Evolutionary conservation across 2,888 invertebrate genomes (phyloP).

Genomic region (Steromphala cineraria): DNA sequence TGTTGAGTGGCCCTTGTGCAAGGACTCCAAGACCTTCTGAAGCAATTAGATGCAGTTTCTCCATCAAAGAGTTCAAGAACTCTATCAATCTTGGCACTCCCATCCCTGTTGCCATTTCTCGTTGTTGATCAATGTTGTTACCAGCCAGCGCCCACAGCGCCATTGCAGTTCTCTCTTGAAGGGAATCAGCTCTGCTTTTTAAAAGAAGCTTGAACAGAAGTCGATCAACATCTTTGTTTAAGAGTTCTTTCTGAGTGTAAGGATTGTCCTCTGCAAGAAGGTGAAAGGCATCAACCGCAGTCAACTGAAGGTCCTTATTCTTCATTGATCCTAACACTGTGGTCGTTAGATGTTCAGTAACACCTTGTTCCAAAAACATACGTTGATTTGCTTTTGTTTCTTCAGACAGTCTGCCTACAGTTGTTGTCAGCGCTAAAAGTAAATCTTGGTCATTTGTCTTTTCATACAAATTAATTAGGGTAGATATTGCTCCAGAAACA

Average conservation of each 20-base stretch:
- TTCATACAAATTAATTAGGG: conserved; percentile 62
- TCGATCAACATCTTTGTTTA: conserved; percentile 62
- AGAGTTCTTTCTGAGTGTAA: conserved; percentile 63
- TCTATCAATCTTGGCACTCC: conserved; percentile 71
- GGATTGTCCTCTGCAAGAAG: conserved; percentile 67
- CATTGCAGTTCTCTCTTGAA: conserved; percentile 70
- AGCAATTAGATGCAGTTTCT: conserved; percentile 72
- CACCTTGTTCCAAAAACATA: conserved; percentile 64
- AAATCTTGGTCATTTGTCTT: conserved; percentile 53
- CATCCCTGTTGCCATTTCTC: conserved; percentile 70
- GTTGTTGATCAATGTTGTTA: conserved; percentile 62
- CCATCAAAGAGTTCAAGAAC: conserved; percentile 70
- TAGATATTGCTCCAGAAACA: conserved; percentile 73
- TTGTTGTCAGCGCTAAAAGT: conserved; percentile 62
- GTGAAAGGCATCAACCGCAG: conserved; percentile 71
- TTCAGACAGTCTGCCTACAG: conserved; percentile 59
- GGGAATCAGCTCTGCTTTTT: conserved; percentile 55
- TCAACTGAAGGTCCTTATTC: conserved; percentile 67
- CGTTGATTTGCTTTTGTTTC: conserved; percentile 64
- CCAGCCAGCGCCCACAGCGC: conserved; percentile 74
- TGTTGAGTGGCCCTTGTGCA: conserved; percentile 69
- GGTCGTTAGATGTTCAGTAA: conserved; percentile 64
- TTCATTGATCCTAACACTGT: conserved; percentile 29
- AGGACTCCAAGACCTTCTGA: conserved; percentile 72
- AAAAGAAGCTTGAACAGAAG: conserved; percentile 70